Evolutionary conservation across 2,797 vertebrate species (phyloP).

Genomic region (Phalloptychus januarius): DNA sequence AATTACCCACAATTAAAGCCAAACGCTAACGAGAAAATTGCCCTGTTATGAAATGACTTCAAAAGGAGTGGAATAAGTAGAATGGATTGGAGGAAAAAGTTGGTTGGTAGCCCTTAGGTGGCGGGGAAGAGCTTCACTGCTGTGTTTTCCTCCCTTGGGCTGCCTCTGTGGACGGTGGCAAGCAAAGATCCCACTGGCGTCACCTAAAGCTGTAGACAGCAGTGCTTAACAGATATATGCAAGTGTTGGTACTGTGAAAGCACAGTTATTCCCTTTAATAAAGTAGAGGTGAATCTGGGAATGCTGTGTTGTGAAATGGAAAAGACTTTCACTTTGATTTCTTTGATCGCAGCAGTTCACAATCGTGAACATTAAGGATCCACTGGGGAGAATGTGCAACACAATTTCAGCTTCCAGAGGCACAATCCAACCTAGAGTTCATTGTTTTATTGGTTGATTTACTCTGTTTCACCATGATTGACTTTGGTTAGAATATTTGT

Average conservation of each 20-base stretch:
- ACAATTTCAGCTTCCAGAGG: not conserved
- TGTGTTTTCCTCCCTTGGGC: conserved; percentile 48
- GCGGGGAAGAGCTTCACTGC: conserved; percentile 56
- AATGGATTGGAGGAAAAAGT: conserved; percentile 75
- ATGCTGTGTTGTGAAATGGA: conserved; percentile 36
- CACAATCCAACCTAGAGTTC: not conserved
- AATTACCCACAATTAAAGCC: conserved; percentile 87
- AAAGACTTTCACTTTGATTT: conserved; percentile 20
- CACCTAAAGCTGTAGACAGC: conserved; percentile 63
- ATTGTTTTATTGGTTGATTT: not conserved
- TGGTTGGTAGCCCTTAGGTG: conserved; percentile 62
- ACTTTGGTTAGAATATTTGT: not conserved
- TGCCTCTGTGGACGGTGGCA: conserved; percentile 58
- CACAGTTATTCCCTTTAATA: conserved; percentile 49
- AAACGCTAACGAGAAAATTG: conserved; percentile 84
- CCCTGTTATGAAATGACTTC: conserved; percentile 84
- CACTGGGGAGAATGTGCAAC: not conserved
- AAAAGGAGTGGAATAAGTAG: conserved; percentile 74
- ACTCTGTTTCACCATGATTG: not conserved
- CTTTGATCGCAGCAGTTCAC: conserved; percentile 21
- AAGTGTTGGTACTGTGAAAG: conserved; percentile 35
- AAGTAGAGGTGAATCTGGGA: conserved; percentile 31
- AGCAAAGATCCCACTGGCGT: conserved; percentile 68
- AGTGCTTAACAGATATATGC: conserved; percentile 54
- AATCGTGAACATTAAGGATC: not conserved